Conservation (phyloP, 1,140 invertebrate species). For the Ostrea edulis region DNA sequence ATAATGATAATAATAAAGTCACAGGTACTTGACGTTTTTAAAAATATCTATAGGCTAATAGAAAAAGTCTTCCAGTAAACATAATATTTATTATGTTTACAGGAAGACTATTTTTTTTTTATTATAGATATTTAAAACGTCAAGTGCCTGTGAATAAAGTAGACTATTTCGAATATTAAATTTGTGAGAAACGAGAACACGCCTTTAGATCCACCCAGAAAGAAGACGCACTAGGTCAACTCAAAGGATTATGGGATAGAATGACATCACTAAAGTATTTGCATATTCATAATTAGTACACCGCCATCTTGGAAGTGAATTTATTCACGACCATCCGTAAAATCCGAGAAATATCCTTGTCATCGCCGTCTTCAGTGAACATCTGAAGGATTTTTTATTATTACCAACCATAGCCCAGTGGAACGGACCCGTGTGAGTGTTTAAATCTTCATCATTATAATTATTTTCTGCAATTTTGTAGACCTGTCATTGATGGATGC, state of each 20-base stretch:
- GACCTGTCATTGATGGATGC: slow-evolving; percentile 30
- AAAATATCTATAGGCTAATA: too few relatives aligned
- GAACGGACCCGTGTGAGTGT: slow-evolving; percentile 79
- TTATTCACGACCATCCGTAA: slow-evolving; percentile 52
- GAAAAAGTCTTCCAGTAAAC: too few relatives aligned
- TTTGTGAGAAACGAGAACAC: too few relatives aligned
- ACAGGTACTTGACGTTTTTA: too few relatives aligned
- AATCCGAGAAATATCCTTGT: slow-evolving; percentile 73
- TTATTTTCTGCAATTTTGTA: not conserved
- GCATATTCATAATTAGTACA: slow-evolving; percentile 70
- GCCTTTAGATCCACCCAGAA: not conserved
- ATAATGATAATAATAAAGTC: too few relatives aligned
- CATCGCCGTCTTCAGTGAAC: slow-evolving; percentile 71
- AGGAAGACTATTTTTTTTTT: too few relatives aligned
- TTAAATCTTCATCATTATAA: not conserved
- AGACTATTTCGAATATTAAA: too few relatives aligned
- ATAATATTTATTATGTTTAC: too few relatives aligned
- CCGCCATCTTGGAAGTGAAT: slow-evolving; percentile 77
- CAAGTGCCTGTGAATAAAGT: too few relatives aligned
- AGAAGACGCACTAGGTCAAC: not conserved
- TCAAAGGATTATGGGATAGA: slow-evolving; percentile 64
- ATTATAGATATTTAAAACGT: too few relatives aligned
- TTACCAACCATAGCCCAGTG: slow-evolving; percentile 75
- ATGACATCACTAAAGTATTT: slow-evolving; percentile 71
- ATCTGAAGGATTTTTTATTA: slow-evolving; percentile 65